These are phyloP conservation scores for Synaphobranchus kaupii DNA, from an alignment of 2,797 vertebrate species.

Conservation along the genomic window DNA sequence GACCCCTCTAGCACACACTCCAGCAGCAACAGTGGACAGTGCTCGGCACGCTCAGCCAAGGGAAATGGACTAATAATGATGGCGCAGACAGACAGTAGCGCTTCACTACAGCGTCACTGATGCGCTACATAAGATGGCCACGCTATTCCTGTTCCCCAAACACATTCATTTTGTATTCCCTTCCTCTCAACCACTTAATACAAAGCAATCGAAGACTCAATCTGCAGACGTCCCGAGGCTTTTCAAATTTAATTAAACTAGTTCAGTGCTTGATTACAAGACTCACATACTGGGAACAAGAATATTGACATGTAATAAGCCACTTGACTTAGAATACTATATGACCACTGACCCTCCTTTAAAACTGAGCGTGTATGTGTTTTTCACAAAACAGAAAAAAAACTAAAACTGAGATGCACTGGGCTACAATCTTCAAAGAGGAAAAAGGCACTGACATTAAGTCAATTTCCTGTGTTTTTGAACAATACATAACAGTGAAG, in stretches of 20 bases:
- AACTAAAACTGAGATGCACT: background rate
- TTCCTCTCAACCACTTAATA: constrained; percentile 30
- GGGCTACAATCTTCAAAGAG: background rate
- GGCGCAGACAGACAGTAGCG: constrained; percentile 32
- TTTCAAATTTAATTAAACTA: constrained; percentile 34
- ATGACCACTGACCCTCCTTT: background rate
- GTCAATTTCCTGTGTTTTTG: background rate
- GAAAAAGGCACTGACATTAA: constrained; percentile 4
- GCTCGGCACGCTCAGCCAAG: background rate
- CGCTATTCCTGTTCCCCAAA: constrained; percentile 39
- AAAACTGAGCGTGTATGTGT: background rate
- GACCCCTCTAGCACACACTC: background rate
- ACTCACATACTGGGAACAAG: background rate
- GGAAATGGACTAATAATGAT: background rate
- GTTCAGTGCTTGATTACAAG: constrained; percentile 26
- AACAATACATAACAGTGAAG: background rate
- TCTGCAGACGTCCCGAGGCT: constrained; percentile 30
- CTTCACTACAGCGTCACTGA: constrained; percentile 24
- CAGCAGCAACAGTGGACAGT: background rate
- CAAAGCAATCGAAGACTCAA: constrained; percentile 35
- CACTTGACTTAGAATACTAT: background rate
- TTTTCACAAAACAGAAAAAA: background rate
- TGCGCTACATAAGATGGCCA: constrained; percentile 34
- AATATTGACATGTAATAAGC: background rate
- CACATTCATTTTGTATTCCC: constrained; percentile 34